Conservation (phyloP, 1,140 invertebrate genomes). For the Ceratina calcarata region DNA sequence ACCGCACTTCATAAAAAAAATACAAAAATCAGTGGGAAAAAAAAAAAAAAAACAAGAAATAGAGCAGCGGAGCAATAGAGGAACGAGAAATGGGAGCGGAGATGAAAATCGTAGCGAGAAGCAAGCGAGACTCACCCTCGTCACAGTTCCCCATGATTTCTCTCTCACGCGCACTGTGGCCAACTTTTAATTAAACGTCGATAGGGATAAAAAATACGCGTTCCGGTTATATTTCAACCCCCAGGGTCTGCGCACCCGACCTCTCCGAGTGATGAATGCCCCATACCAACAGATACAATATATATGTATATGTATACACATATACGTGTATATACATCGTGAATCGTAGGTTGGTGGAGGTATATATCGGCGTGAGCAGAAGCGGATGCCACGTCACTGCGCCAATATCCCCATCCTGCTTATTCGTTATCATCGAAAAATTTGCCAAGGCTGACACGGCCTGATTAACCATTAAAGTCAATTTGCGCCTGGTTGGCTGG, state of each 20-base stretch:
- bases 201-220: conserved; percentile 62
- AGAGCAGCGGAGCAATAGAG: background rate
- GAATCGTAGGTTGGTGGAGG: conserved; percentile 35
- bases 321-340: conserved; percentile 18
- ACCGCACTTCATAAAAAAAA: background rate
- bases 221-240: conserved; percentile 59
- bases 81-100: conserved; percentile 1
- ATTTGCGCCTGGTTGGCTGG: conserved; percentile 36
- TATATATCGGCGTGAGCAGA: conserved; percentile 23
- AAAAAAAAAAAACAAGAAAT: background rate
- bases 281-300: conserved; percentile 43
- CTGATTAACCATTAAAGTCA: conserved; percentile 68
- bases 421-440: conserved; percentile 62
- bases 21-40: background rate
- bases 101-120: conserved; percentile 54
- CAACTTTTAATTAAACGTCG: conserved; percentile 73
- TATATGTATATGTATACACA: too few species aligned
- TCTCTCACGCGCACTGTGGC: conserved; percentile 27
- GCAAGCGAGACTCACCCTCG: conserved; percentile 28
- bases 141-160: conserved; percentile 40
- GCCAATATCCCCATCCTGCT: background rate
- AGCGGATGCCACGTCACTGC: conserved; percentile 3
- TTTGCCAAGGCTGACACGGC: conserved; percentile 56
- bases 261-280: conserved; percentile 58
- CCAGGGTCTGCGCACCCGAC: conserved; percentile 22